These are phyloP conservation scores for Lophura nycthemera DNA, from an alignment of 2,113 vertebrate species.

Conservation along the genomic window DNA sequence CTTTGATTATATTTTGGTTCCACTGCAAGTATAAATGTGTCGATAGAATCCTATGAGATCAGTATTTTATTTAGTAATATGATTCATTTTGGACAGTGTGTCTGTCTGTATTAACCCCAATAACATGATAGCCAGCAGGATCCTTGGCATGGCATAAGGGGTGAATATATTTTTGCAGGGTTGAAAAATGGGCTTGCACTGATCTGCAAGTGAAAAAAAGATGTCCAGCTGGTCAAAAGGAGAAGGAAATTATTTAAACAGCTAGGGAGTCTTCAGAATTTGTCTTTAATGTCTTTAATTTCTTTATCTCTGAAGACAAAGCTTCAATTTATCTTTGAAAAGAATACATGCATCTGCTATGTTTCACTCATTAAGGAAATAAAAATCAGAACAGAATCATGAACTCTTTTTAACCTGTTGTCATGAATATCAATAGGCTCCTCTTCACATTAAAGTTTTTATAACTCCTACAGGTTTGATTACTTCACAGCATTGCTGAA, in stretches of 20 bases:
- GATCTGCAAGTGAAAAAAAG: not conserved
- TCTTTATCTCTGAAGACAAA: not conserved
- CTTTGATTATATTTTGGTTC: not conserved
- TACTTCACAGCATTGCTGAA: not conserved
- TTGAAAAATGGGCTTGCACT: not conserved
- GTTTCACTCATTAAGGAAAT: not conserved
- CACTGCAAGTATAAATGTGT: not conserved
- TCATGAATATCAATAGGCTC: not conserved
- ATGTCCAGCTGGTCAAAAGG: not conserved
- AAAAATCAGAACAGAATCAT: not conserved
- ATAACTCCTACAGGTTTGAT: not conserved
- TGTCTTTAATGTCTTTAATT: not conserved
- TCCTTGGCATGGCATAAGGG: not conserved
- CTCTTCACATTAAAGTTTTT: not conserved
- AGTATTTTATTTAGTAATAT: not conserved
- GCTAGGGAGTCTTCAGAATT: not conserved
- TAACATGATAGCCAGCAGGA: not conserved
- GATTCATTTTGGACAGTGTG: not conserved
- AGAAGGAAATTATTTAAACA: not conserved
- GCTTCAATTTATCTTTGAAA: not conserved
- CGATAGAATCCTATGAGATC: not conserved
- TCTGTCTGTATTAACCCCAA: not conserved
- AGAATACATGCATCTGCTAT: not conserved
- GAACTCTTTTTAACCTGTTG: not conserved
- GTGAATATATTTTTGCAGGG: not conserved